A percentile compares a stretch with the other conserved stretches of the same genome.
These are phyloP conservation scores for Pollenia labialis DNA, from an alignment of 2,888 invertebrate species.

Conservation along the genomic window DNA sequence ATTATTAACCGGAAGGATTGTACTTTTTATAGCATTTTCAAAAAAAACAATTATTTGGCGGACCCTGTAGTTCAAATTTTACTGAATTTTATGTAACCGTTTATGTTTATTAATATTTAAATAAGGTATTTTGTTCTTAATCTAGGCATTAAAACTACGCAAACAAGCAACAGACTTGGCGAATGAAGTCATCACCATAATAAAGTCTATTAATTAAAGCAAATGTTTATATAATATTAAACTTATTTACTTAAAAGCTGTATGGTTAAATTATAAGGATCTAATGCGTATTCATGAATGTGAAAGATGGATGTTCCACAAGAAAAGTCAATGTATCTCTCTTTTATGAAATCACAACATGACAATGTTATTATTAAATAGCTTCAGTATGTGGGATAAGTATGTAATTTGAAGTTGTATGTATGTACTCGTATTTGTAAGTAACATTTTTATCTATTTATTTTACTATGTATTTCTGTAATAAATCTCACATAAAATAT, in stretches of 20 bases:
- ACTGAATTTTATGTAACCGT: neutral
- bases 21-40: too few species aligned
- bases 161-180: slow-evolving; percentile 87
- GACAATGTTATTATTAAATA: too few species aligned
- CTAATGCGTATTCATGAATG: neutral
- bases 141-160: slow-evolving; percentile 86
- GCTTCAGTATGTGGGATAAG: too few species aligned
- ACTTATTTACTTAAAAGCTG: neutral
- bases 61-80: neutral
- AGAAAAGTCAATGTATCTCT: too few species aligned
- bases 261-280: neutral
- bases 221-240: neutral
- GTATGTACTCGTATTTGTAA: too few species aligned
- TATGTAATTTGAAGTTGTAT: too few species aligned
- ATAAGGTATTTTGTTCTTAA: slow-evolving; percentile 3
- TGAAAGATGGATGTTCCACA: slow-evolving; percentile 75
- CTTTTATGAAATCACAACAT: too few species aligned
- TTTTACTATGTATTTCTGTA: too few species aligned
- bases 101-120: neutral
- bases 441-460: too few species aligned
- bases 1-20: too few species aligned
- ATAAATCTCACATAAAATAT: too few species aligned
- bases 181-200: slow-evolving; percentile 84
- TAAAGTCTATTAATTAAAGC: slow-evolving; percentile 76
- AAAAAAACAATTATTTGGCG: too few species aligned